Base-by-base conservation (phyloP, 1,140 invertebrate genomes). In the Drosophila seguyi region DNA sequence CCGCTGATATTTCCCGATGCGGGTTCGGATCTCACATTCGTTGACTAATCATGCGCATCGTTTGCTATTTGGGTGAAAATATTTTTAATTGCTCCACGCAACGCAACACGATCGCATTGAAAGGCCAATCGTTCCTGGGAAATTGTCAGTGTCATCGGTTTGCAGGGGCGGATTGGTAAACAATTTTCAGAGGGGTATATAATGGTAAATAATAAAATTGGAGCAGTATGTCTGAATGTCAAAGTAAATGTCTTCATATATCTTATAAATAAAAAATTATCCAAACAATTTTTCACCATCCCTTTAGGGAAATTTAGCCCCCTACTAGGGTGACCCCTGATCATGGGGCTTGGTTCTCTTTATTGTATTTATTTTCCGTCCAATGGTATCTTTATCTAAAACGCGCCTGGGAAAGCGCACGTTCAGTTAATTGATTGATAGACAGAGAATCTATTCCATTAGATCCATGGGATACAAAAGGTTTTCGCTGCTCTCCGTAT, bases 41-140 rank as follows among this genome's bases (percentile, higher is more conserved):
- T 90, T 62, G 59, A 73, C 57, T 85, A 88, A 88, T 88, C 85
- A 88, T 90, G 85, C 85, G 85, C 85, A 88, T 75, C 84, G 74
- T 88, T 79, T 71, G 68, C 77, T 84, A 85, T 84, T 84, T 73
- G 66, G 78, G 78, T 86, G 74, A 87, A 86, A 86, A 81, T 90
- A 22, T 53, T 38, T 90, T 80, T 81, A 88, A 88, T 88, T 88
- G 86, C 69, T 58, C 58, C 61, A 52, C 45, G 66, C 53, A 84
- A 80, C 71, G 75, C 75, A 42, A 66, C 34, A 25, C 53, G 63
- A 62, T 79, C 44, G 42, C 72, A 67, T 67, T 59, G 47, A 48
- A 59, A 56, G 36, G 50, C 36, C 58, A 29, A 38, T 45, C 47
- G 55, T 84, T 90, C 66, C 69, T 52, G 80, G 77, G 77, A 90